phyloP scores from a whole-genome alignment of 2,113 vertebrate species.

The Enhydra lutris region DNA sequence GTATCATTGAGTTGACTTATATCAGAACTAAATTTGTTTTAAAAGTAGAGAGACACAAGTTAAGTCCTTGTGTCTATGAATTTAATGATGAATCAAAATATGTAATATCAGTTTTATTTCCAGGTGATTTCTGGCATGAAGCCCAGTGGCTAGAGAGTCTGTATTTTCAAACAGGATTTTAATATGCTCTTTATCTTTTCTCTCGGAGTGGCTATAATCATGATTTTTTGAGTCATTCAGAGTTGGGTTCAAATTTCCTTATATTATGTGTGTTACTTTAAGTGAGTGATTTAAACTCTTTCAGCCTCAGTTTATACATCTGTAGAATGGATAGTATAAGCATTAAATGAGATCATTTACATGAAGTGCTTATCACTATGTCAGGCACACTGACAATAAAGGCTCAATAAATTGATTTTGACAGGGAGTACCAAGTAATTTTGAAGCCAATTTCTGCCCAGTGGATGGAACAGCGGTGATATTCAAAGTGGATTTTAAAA shows the following conservation, averaged over 20 bases:
- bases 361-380: not conserved
- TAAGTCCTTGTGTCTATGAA: not conserved
- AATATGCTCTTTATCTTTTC: not conserved
- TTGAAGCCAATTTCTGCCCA: not conserved
- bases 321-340: not conserved
- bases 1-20: not conserved
- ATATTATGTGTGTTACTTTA: not conserved
- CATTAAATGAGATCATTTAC: not conserved
- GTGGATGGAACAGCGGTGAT: not conserved
- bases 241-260: not conserved
- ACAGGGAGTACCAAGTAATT: not conserved
- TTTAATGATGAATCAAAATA: not conserved
- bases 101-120: not conserved
- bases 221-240: not conserved
- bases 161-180: conserved; percentile 4
- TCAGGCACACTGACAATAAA: no score
- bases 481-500: not conserved
- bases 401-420: not conserved
- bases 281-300: not conserved
- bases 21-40: conserved; percentile 39
- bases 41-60: not conserved
- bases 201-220: not conserved
- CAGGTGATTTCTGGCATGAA: not conserved
- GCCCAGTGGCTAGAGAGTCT: not conserved
- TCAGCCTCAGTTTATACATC: not conserved